These are phyloP conservation scores for Rhea pennata DNA, from an alignment of 2,113 vertebrate species.

Conservation along the genomic window DNA sequence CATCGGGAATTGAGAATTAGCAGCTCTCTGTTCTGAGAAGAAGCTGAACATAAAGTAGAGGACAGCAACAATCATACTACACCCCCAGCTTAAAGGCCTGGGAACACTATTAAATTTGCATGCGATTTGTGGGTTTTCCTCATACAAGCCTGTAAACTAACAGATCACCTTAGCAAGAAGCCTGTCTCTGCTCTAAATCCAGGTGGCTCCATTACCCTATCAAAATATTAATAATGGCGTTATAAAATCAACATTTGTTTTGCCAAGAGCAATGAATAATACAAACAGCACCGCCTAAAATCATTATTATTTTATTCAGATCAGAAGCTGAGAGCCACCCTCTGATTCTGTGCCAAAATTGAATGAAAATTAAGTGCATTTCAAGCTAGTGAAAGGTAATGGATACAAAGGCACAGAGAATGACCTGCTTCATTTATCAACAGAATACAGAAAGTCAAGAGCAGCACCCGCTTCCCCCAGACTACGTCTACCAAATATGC, in stretches of 20 bases:
- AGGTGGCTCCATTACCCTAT: slow-evolving; percentile 24
- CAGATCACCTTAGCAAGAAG: background rate
- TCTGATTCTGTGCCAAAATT: slow-evolving; percentile 3
- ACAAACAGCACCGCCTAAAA: background rate
- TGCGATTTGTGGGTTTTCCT: background rate
- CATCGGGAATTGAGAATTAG: background rate
- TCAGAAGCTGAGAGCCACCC: slow-evolving; percentile 8
- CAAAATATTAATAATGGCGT: slow-evolving; percentile 33
- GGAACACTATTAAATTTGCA: background rate
- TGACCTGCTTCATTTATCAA: background rate
- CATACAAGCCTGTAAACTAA: background rate
- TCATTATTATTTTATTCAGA: slow-evolving; percentile 10
- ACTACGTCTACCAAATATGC: background rate
- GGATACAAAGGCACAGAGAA: background rate
- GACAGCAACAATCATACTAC: rapidly evolving
- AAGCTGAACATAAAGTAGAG: background rate
- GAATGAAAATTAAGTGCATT: background rate
- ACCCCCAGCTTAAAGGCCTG: background rate
- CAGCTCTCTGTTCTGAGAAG: background rate
- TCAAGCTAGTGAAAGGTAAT: background rate
- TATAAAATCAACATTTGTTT: slow-evolving; percentile 53
- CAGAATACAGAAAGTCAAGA: background rate
- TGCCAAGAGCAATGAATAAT: slow-evolving; percentile 50
- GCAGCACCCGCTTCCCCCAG: rapidly evolving
- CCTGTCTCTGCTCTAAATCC: background rate